Evolutionary conservation across 2,797 vertebrate genomes (phyloP), one percentile per base, ranked within the genome.

Genomic region (Echeneis naucrates): DNA sequence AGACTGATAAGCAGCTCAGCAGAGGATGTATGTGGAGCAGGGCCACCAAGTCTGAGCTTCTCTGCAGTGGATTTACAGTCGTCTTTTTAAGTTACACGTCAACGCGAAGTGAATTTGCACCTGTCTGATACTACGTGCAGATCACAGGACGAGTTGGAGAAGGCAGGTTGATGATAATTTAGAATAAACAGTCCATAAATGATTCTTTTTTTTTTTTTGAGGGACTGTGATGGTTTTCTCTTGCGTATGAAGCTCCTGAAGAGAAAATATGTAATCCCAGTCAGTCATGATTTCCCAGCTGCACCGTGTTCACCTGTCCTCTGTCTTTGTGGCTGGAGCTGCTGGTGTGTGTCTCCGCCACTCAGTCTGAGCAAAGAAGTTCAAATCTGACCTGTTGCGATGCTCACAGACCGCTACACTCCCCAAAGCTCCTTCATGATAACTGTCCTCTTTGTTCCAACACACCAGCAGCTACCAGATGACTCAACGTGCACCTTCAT

Each of bases 1-100:
- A 63, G 79, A 69, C n/a, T 54, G 53, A 38, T 51, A 51, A 40
- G 12, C 1, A 58, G 58, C 54, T 21, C 4, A 30, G 4, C 2
- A 30, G 23, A 58, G 38, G 70, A 58, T 51, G 17, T 10, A 13
- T 17, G 45, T 19, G 47, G 24, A 19, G 19, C 1, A 7, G 27
- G 14, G 1, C 37, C 12, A 35, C 26, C 30, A 30, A 30, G n/a
- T n/a, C 30, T 30, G 30, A 30, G 30, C 30, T 30, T 30, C 30
- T 30, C 30, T 30, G 30, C 50, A 9, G 50, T 7, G 13, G 50
- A 32, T n/a, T 32, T n/a, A 11, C 51, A 19, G 8, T 17, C 42
- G 8, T 5, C 7, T 7, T 12, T 10, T 37, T 11, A 8, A 37
- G 9, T 37, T n/a, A 10, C 10, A 37, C 35, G 19, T 42, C 40